Evolutionary conservation across 2,888 invertebrate genomes (phyloP).

Genomic region (Meghimatium bilineatum): DNA sequence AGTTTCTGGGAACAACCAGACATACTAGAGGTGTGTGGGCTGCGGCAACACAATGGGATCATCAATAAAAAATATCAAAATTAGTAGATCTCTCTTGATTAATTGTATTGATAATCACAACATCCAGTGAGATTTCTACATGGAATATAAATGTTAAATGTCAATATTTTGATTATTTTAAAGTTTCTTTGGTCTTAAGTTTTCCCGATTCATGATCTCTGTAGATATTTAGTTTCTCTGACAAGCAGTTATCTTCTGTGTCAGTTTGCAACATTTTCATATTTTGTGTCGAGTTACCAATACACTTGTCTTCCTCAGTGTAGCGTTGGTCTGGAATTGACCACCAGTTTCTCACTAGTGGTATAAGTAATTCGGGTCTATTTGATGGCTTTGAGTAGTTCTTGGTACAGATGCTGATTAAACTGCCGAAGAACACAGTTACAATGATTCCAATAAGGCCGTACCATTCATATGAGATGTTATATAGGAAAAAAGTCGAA

Average conservation of each 20-base stretch:
- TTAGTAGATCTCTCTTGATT: too few species aligned
- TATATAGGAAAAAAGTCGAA: constrained; percentile 41
- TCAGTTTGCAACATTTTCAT: background rate
- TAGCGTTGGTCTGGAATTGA: background rate
- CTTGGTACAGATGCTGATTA: constrained; percentile 37
- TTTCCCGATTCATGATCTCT: background rate
- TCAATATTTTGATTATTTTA: too few species aligned
- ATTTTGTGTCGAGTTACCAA: background rate
- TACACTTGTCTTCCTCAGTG: background rate
- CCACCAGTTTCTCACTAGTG: background rate
- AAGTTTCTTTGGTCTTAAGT: background rate
- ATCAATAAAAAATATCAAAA: too few species aligned
- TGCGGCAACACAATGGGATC: too few species aligned
- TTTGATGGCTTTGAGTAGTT: background rate
- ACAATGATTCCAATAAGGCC: constrained; percentile 37
- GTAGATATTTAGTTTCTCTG: background rate
- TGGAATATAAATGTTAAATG: too few species aligned
- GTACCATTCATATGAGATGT: constrained; percentile 50
- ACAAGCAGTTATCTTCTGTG: background rate
- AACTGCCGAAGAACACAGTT: constrained; percentile 19
- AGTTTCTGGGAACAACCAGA: too few species aligned
- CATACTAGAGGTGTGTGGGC: too few species aligned
- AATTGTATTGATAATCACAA: too few species aligned
- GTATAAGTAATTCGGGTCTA: background rate
- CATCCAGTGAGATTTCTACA: too few species aligned